Evolutionary conservation across 2,797 vertebrate genomes (phyloP).

Genomic region (Salmo trutta): DNA sequence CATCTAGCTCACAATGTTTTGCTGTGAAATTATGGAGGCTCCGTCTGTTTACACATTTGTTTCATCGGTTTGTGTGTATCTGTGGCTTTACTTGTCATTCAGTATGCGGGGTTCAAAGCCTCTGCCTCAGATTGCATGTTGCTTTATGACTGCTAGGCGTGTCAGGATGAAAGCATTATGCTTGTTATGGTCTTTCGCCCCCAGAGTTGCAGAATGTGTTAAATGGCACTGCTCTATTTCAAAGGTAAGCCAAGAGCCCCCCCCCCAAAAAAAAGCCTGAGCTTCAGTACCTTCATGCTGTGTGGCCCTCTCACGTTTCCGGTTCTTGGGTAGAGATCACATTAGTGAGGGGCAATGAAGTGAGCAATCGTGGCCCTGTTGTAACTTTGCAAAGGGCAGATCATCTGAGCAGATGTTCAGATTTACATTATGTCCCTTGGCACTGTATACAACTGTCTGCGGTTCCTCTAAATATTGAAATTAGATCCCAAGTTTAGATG

Average conservation of each 20-base stretch:
- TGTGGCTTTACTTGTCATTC: neutral
- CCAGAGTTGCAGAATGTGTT: slow-evolving; percentile 19
- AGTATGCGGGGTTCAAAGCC: neutral
- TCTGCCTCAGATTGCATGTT: slow-evolving; percentile 10
- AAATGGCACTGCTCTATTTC: neutral
- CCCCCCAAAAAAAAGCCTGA: neutral
- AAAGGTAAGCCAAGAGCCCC: neutral
- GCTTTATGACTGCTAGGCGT: slow-evolving; percentile 9
- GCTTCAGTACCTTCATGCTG: neutral
- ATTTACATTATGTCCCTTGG: slow-evolving; percentile 43
- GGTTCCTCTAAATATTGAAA: slow-evolving; percentile 50
- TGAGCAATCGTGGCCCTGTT: slow-evolving; percentile 49
- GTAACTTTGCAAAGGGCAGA: slow-evolving; percentile 29
- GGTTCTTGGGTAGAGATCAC: neutral
- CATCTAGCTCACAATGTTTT: slow-evolving; percentile 1
- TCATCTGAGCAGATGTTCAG: slow-evolving; percentile 47
- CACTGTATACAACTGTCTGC: slow-evolving; percentile 49
- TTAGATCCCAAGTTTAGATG: slow-evolving; percentile 41
- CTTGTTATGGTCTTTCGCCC: neutral
- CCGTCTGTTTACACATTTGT: neutral
- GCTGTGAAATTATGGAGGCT: neutral
- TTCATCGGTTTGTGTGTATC: slow-evolving; percentile 24
- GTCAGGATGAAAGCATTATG: slow-evolving; percentile 19
- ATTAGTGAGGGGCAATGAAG: slow-evolving; percentile 9
- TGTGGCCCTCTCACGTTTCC: neutral